Evolutionary conservation across 1,140 invertebrate species (phyloP), one percentile per base, ranked within the genome.

Genomic region (Calliopsis andreniformis): DNA sequence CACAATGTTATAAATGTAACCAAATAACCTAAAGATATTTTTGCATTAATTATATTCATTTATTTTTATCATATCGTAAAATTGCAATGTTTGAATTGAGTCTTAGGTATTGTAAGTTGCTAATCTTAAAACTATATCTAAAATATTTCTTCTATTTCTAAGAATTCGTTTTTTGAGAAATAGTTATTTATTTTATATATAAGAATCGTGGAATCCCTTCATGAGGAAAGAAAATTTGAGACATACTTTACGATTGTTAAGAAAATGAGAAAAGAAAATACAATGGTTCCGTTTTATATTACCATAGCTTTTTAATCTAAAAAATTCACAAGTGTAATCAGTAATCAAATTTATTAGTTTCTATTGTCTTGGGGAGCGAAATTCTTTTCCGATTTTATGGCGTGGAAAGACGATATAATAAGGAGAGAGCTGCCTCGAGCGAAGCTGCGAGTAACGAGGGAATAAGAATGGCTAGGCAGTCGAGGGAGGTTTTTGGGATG

Each of bases 331-430:
- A 80, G 79, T 78, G 87, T 92, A 92, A 92, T 92, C 91, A 91
- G 90, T 91, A 92, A 92, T 92, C 89, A 92, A 92, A 92, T 92
- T 92, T 92, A 92, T 92, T 92, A 91, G 91, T 91, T 92, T 92
- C 91, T 92, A 92, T 92, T 92, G 91, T 92, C 91, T 92, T 89
- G 88, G 87, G 89, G 87, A 85, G 83, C 68, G 86, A 91, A 91
- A 92, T 92, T 92, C 91, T 92, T 91, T 92, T 90, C 88, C 91
- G 90, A 92, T 91, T 92, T 92, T 92, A 92, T 92, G 91, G 91
- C 81, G 91, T 90, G 91, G 91, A 92, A 92, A 91, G 91, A 91
- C 90, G 91, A 92, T 92, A 92, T 92, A 92, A 92, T 92, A 92
- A 92, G 91, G 89, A 91, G 90, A 91, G 86, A 89, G 87, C 88